Percentiles rank a stretch among this genome's conserved stretches.
phyloP scores from a whole-genome alignment of 2,797 vertebrate species.

The Xenopus petersii region DNA sequence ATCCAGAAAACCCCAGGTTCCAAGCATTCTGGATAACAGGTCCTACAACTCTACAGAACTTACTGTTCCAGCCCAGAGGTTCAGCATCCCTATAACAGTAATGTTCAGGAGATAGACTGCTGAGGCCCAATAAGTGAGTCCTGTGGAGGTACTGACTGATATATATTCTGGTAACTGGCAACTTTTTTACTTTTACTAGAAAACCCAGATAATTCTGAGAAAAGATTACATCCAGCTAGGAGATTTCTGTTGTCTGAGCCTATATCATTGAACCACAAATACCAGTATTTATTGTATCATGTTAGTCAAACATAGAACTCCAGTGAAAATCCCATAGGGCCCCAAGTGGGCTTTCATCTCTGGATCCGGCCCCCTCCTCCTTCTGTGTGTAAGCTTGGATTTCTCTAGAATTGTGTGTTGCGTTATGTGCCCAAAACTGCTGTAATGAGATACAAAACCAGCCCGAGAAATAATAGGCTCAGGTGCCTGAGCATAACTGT shows the following conservation, averaged over 20 bases:
- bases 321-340: not conserved
- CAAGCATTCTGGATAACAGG: no score
- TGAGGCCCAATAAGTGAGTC: no score
- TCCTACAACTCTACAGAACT: no score
- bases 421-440: not conserved
- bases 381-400: not conserved
- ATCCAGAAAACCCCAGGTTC: no score
- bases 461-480: not conserved
- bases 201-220: no score
- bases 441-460: constrained; percentile 13
- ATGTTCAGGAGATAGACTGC: no score
- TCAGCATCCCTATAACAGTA: no score
- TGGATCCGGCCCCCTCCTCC: not conserved
- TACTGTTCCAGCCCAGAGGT: no score
- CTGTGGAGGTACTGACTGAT: no score
- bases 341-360: constrained; percentile 23
- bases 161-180: no score
- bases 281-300: constrained; percentile 10
- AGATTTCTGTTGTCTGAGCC: not conserved
- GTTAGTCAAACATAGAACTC: constrained; percentile 22
- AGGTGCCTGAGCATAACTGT: not conserved
- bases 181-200: no score
- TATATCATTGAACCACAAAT: constrained; percentile 6
- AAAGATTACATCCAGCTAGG: no score
- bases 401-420: not conserved